Evolutionary conservation across 64 coral and sea anemone genomes (phyloP).

Genomic region (Stichodactyla mertensii): DNA sequence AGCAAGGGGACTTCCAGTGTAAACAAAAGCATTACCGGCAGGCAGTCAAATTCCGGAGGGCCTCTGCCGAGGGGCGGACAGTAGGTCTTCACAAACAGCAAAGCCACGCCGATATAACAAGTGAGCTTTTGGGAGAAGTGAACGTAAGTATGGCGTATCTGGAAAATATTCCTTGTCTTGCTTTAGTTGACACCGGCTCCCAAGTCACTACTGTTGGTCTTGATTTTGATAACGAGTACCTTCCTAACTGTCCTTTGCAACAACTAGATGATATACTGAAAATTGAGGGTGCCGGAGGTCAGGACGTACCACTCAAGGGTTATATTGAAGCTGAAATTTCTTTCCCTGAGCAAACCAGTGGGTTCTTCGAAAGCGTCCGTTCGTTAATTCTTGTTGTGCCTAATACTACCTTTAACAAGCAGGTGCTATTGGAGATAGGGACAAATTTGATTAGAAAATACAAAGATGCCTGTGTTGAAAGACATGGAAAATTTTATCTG

Average conservation of each 20-base stretch:
- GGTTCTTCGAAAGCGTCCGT: not conserved
- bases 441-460: conserved; percentile 16
- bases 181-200: not conserved
- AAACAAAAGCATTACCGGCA: too few species aligned
- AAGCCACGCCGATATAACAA: not conserved
- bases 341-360: conserved; percentile 17
- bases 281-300: conserved; percentile 18
- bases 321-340: conserved; percentile 25
- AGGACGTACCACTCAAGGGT: conserved; percentile 22
- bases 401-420: conserved; percentile 26
- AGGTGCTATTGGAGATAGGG: conserved; percentile 26
- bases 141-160: not conserved
- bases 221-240: not conserved
- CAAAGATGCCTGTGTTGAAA: not conserved
- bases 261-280: not conserved
- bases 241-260: not conserved
- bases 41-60: not conserved
- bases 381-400: conserved; percentile 7
- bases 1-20: not conserved
- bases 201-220: not conserved
- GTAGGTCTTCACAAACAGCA: not conserved
- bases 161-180: not conserved
- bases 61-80: not conserved
- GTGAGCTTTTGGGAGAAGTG: not conserved
- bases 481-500: not conserved